A percentile compares a stretch with the other conserved stretches of the same genome.
These are phyloP conservation scores for Periphyllus acericola DNA, from an alignment of 2,888 invertebrate genomes.

Conservation along the genomic window DNA sequence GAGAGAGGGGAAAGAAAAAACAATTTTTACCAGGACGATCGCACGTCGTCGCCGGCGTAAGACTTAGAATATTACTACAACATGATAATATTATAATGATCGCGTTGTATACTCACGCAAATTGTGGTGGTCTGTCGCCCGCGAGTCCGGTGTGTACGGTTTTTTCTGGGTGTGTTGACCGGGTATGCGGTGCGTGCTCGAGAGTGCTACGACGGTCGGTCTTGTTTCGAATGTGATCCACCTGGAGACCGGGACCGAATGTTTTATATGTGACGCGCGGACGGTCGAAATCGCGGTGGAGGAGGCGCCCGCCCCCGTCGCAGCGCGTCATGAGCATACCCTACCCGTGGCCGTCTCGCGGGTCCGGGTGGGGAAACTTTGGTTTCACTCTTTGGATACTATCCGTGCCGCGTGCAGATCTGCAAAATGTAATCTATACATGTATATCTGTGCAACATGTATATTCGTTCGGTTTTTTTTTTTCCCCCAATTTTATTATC, in stretches of 20 bases:
- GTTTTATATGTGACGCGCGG: slow-evolving; percentile 36
- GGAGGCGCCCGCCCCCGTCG: not conserved
- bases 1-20: too few species aligned
- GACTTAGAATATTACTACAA: too few species aligned
- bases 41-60: too few species aligned
- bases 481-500: not conserved
- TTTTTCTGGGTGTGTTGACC: not conserved
- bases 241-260: slow-evolving; percentile 22
- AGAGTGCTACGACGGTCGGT: not conserved
- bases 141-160: not conserved
- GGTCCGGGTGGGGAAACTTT: slow-evolving; percentile 21
- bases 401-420: not conserved
- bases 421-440: not conserved
- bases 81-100: too few species aligned
- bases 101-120: slow-evolving; percentile 16
- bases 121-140: not conserved
- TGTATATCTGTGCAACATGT: too few species aligned
- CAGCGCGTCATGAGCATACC: not conserved
- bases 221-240: slow-evolving; percentile 36
- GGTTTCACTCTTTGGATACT: slow-evolving; percentile 37
- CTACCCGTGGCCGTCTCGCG: too few species aligned
- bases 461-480: not conserved
- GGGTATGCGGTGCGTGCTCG: not conserved
- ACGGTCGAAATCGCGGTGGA: slow-evolving; percentile 28
- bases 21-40: too few species aligned